Evolutionary conservation across 1,140 invertebrate genomes (phyloP).

Genomic region (Leptinotarsa lineolata): DNA sequence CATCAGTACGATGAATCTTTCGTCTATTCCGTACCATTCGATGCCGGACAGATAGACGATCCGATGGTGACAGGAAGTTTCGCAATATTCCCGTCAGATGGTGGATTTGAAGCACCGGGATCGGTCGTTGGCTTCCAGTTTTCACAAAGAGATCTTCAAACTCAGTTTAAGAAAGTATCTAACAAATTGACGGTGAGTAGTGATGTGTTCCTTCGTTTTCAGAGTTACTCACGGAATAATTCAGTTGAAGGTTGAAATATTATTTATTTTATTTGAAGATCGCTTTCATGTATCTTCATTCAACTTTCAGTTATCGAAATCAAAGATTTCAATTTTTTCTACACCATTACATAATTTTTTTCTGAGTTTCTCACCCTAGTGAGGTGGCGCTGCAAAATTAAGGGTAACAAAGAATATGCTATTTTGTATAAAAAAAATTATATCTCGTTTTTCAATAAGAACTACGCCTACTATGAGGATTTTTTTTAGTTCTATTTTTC

Average conservation of each 20-base stretch:
- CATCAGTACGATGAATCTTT: constrained; percentile 76
- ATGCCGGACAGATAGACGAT: constrained; percentile 62
- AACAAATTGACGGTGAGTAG: constrained; percentile 37
- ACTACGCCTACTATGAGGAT: too few relatives aligned
- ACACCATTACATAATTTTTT: too few relatives aligned
- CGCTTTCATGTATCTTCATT: too few relatives aligned
- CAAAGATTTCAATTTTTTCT: too few relatives aligned
- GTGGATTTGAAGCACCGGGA: constrained; percentile 76
- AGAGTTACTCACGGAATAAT: neutral
- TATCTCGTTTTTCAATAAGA: too few relatives aligned
- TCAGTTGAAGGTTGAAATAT: neutral
- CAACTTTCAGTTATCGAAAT: too few relatives aligned
- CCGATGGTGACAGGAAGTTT: constrained; percentile 75
- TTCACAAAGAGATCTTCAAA: constrained; percentile 67
- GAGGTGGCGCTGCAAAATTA: too few relatives aligned
- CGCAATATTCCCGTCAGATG: constrained; percentile 82
- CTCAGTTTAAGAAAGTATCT: constrained; percentile 75
- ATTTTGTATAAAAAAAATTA: too few relatives aligned
- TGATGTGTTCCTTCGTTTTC: neutral
- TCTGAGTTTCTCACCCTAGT: too few relatives aligned
- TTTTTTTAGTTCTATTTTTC: too few relatives aligned
- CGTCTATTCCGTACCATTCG: constrained; percentile 79
- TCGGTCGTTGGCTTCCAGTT: constrained; percentile 88
- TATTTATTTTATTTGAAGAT: neutral
- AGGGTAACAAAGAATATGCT: too few relatives aligned